These are phyloP conservation scores for Nycteola revayana DNA, from an alignment of 2,888 invertebrate species.

Conservation along the genomic window DNA sequence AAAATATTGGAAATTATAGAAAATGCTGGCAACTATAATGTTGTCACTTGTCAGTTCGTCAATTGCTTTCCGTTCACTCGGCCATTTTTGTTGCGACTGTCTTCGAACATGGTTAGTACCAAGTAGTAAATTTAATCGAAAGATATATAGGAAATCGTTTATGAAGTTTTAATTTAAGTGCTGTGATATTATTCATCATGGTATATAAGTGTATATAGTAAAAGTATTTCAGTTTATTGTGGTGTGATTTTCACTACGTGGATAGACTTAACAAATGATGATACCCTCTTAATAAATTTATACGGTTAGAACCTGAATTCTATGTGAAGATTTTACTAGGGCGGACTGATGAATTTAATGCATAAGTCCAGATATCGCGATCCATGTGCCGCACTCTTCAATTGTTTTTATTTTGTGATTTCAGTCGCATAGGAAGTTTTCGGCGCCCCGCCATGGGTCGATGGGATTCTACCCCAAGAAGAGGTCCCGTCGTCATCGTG, in stretches of 20 bases:
- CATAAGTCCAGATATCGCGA: too few species aligned
- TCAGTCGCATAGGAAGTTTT: constrained; percentile 99
- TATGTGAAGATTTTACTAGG: constrained; percentile 88
- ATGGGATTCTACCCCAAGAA: constrained; percentile 99
- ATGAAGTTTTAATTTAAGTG: too few species aligned
- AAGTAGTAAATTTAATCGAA: too few species aligned
- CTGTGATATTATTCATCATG: too few species aligned
- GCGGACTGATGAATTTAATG: constrained; percentile 84
- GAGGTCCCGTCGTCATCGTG: constrained; percentile 96
- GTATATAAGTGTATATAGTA: too few species aligned
- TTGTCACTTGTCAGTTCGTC: too few species aligned
- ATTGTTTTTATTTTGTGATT: constrained; percentile 39
- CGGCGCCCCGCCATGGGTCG: constrained; percentile 99
- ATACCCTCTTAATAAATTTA: constrained; percentile 81
- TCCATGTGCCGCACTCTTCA: too few species aligned
- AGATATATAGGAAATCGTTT: constrained; percentile 14
- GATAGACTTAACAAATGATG: constrained; percentile 79
- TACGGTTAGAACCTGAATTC: constrained; percentile 87
- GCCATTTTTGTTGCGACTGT: constrained; percentile 75
- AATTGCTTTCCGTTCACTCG: constrained; percentile 29
- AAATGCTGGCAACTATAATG: too few species aligned
- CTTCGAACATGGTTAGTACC: constrained; percentile 61
- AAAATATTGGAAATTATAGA: too few species aligned
- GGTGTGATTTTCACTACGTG: constrained; percentile 8
- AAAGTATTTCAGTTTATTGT: too few species aligned